Base-by-base conservation (phyloP, 1,140 invertebrate genomes). In the Drosophila baimaii region DNA sequence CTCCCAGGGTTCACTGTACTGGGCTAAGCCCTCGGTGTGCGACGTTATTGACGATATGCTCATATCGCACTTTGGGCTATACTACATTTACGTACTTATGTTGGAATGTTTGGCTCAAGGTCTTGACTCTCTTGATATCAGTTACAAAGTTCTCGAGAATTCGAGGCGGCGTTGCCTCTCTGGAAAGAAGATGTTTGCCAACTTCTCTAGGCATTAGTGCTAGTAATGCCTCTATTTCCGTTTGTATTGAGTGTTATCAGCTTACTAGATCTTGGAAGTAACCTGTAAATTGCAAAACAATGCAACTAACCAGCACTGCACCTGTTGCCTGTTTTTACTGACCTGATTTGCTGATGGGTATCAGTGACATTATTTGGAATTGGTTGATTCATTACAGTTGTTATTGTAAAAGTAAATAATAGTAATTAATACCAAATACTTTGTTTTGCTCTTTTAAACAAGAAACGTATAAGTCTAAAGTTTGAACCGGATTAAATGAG, bases 61-160 rank as follows among this genome's bases (percentile, higher is more conserved):
- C 49, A 37, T 70, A 70, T 71, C 65, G 27, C 51, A 71, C 65
- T 69, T 33, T 62, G 29, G 35, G 39, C 27, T 44, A 62, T 17
- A 39, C 27, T 33, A 39, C 39, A 33, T 23, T 37, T 61, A 61
- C 15, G n/a, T 62, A 41, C 35, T 23, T 49, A 25, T 70, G 68
- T 46, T 71, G 68, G 65, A 71, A 71, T 71, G 51, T 71, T 31
- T 19, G 29, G 13, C 41, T 51, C 68, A 71, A 71, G 68, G 68
- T 57, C 65, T 57, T 10, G 47, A 35, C 49, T 13, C 19, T 46
- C 25, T 54, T 44, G 49, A 71, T 71, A 71, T 71, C 68, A 43
- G 51, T 71, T 70, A 47, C 52, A 57, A 44, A 35, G 66, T 71
- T 57, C 65, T 47, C 51, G 66, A 25, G 41, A 71, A 57, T 19